Conservation (phyloP, 2,113 vertebrate genomes). For the Conger conger region DNA sequence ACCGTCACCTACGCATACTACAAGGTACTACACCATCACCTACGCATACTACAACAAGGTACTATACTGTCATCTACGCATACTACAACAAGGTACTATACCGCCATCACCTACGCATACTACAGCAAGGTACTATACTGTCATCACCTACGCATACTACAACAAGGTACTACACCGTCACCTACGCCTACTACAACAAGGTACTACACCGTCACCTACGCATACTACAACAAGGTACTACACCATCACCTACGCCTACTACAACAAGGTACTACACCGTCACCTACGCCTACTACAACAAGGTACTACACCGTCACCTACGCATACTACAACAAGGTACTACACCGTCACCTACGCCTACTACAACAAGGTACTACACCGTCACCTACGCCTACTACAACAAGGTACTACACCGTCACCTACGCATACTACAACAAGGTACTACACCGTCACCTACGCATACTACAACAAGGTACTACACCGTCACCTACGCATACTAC, state of each 20-base stretch:
- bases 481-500: neutral
- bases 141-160: slow-evolving; percentile 97
- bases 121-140: slow-evolving; percentile 90
- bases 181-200: too few species aligned
- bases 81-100: slow-evolving; percentile 67
- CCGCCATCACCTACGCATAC: slow-evolving; percentile 89
- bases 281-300: neutral
- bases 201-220: slow-evolving; percentile 80
- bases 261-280: neutral
- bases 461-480: neutral
- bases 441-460: slow-evolving; percentile 62
- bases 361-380: slow-evolving; percentile 68
- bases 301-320: neutral
- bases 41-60: slow-evolving; percentile 99
- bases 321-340: neutral
- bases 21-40: slow-evolving; percentile 83
- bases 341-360: too few species aligned
- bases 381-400: too few species aligned
- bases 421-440: too few species aligned
- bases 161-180: slow-evolving; percentile 76
- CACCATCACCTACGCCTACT: neutral
- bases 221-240: neutral
- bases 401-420: too few species aligned
- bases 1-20: too few species aligned
- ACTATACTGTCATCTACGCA: neutral